Percentiles rank a stretch among this genome's conserved stretches.
These are phyloP conservation scores for Drosophila parvula DNA, from an alignment of 1,140 invertebrate species.

Conservation along the genomic window DNA sequence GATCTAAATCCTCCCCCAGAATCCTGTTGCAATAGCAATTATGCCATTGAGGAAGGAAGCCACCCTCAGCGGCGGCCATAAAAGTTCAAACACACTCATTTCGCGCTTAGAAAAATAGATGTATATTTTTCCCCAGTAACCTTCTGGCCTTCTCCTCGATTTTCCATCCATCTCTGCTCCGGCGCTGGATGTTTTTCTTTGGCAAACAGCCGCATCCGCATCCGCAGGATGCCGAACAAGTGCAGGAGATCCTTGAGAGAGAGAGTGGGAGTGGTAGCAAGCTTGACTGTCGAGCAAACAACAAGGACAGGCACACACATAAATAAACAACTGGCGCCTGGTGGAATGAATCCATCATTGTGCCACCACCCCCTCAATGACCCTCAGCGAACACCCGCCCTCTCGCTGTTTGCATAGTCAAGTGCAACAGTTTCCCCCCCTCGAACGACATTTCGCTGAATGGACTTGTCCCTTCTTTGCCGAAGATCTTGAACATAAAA, in stretches of 20 bases:
- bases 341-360: conserved; percentile 48
- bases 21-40: conserved; percentile 82
- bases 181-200: conserved; percentile 48
- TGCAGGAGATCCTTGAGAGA: conserved; percentile 48
- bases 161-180: background rate
- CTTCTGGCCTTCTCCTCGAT: conserved; percentile 33
- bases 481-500: conserved; percentile 14
- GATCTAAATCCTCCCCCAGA: conserved; percentile 20
- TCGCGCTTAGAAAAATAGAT: conserved; percentile 74
- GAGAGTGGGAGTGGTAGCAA: background rate
- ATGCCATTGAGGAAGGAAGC: conserved; percentile 73
- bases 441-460: conserved; percentile 3
- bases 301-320: conserved; percentile 49
- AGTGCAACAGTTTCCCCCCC: conserved; percentile 56
- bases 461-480: conserved; percentile 15
- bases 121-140: conserved; percentile 37
- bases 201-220: conserved; percentile 60
- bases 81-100: conserved; percentile 83
- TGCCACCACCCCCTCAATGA: conserved; percentile 1
- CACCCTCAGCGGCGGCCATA: conserved; percentile 64
- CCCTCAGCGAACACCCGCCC: background rate
- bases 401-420: conserved; percentile 74
- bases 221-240: conserved; percentile 51
- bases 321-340: conserved; percentile 70
- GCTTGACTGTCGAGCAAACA: conserved; percentile 73